These are phyloP conservation scores for Pristionchus exspectatus DNA, from an alignment of 2,888 invertebrate genomes.

Conservation along the genomic window DNA sequence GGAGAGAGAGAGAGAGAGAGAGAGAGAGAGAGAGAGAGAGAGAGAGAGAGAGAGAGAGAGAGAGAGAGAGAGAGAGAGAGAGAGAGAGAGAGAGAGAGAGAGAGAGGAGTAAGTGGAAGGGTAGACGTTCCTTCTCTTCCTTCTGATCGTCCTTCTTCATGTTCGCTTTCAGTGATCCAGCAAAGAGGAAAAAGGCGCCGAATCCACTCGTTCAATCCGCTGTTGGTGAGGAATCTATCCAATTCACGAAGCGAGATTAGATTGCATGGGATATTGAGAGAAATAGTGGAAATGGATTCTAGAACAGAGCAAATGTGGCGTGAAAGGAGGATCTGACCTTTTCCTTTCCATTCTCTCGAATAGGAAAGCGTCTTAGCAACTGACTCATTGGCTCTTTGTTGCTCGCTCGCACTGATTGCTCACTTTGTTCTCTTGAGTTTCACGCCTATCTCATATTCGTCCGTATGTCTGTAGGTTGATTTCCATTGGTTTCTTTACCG, in stretches of 20 bases:
- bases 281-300: background rate
- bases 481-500: background rate
- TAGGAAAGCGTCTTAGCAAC: background rate
- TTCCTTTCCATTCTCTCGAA: background rate
- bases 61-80: too few species aligned
- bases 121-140: background rate
- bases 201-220: slow-evolving; percentile 29
- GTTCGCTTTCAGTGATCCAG: slow-evolving; percentile 1
- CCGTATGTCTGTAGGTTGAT: background rate
- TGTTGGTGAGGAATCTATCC: background rate
- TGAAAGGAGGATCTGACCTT: background rate
- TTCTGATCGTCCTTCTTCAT: background rate
- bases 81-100: too few species aligned
- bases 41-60: too few species aligned
- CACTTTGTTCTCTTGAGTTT: background rate
- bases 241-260: too few species aligned
- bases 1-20: too few species aligned
- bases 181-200: background rate
- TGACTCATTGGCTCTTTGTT: background rate
- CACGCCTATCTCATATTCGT: background rate
- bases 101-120: background rate
- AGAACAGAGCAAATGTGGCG: background rate
- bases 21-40: too few species aligned
- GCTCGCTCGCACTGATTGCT: background rate
- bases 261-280: background rate